A percentile compares a stretch with the other conserved stretches of the same genome.
These are phyloP conservation scores for Thunnus maccoyii DNA, from an alignment of 2,113 vertebrate species.

Conservation along the genomic window DNA sequence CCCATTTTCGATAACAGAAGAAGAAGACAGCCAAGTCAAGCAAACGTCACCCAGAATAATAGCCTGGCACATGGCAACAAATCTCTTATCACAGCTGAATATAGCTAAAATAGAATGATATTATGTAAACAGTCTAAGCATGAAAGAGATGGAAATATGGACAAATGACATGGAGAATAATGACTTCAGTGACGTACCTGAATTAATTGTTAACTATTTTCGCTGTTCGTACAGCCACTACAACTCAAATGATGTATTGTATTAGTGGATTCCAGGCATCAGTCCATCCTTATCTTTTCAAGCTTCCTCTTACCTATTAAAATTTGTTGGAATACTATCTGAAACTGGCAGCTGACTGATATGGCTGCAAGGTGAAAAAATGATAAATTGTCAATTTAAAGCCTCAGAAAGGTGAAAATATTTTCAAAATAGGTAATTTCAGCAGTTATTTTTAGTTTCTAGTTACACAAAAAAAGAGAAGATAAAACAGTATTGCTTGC, in stretches of 20 bases:
- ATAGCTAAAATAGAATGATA: background rate
- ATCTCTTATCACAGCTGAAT: background rate
- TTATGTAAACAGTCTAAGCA: background rate
- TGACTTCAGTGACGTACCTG: background rate
- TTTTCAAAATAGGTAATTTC: too few relatives aligned
- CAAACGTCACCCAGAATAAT: conserved; percentile 6
- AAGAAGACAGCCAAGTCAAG: conserved; percentile 11
- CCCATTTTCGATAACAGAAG: conserved; percentile 15
- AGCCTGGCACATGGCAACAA: conserved; percentile 3
- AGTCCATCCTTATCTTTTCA: background rate
- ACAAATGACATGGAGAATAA: background rate
- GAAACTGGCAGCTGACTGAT: too few relatives aligned
- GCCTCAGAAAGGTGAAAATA: too few relatives aligned
- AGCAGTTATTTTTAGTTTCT: too few relatives aligned
- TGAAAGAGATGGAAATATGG: background rate
- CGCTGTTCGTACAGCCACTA: background rate
- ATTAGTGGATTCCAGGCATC: background rate
- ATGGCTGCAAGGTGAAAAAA: too few relatives aligned
- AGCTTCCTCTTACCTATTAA: background rate
- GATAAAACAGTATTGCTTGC: too few relatives aligned
- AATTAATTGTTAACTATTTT: background rate
- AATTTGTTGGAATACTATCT: background rate
- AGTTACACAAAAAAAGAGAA: too few relatives aligned
- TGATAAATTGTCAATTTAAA: too few relatives aligned
- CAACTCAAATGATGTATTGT: background rate